These are phyloP conservation scores for Hylaeus volcanicus DNA, from an alignment of 1,140 invertebrate genomes.

Conservation along the genomic window DNA sequence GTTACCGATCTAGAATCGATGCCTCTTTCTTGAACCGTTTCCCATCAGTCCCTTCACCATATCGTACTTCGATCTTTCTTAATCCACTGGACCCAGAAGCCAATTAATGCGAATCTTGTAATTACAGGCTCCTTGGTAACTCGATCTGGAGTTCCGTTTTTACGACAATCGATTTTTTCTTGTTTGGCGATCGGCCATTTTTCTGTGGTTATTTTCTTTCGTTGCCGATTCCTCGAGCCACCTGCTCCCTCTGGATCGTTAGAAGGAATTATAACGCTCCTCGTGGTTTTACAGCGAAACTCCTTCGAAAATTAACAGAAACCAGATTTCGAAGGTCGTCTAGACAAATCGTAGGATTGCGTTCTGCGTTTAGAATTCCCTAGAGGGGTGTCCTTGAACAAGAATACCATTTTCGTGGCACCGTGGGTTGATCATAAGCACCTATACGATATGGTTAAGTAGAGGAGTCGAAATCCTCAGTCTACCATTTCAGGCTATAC, in stretches of 20 bases:
- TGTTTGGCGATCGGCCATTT: neutral
- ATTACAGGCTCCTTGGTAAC: conserved; percentile 5
- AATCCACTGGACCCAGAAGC: neutral
- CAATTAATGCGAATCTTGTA: conserved; percentile 16
- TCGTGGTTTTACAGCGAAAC: neutral
- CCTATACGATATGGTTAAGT: neutral
- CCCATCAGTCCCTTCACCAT: neutral
- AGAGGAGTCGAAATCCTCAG: too few species aligned
- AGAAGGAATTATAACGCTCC: neutral
- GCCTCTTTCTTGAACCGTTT: conserved; percentile 2
- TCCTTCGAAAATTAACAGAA: neutral
- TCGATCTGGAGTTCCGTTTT: neutral
- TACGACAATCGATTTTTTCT: neutral
- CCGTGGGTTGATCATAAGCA: neutral
- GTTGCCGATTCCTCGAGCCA: neutral
- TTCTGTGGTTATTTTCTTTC: neutral
- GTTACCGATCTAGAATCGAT: conserved; percentile 14
- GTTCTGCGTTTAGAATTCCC: neutral
- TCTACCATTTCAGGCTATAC: too few species aligned
- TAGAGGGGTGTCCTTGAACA: neutral
- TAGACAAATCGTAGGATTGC: neutral
- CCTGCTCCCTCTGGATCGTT: neutral
- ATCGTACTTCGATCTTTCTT: neutral
- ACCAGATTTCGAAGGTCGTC: neutral
- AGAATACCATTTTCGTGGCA: neutral